These are phyloP conservation scores for Porites divaricata DNA, from an alignment of 92 coral and sea anemone genomes.

Conservation along the genomic window DNA sequence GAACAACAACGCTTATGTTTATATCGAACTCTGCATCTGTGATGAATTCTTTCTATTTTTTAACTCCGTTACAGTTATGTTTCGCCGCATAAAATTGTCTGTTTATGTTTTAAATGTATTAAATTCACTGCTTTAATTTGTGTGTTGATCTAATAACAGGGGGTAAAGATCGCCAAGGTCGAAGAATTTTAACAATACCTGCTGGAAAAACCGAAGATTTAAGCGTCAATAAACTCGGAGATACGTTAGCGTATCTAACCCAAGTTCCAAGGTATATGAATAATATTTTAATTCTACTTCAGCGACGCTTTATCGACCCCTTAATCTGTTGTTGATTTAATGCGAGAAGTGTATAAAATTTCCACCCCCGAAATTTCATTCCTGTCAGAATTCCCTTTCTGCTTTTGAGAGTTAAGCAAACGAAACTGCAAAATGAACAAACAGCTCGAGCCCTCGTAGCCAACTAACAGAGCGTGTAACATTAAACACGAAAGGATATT, in stretches of 20 bases:
- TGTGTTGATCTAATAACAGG: slow-evolving; percentile 53
- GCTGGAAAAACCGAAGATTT: slow-evolving; percentile 80
- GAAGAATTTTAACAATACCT: slow-evolving; percentile 82
- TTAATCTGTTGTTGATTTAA: neutral
- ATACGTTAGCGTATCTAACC: slow-evolving; percentile 78
- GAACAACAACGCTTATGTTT: too few species aligned
- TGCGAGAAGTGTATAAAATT: neutral
- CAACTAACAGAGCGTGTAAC: neutral
- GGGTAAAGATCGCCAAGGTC: slow-evolving; percentile 86
- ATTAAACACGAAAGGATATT: slow-evolving; percentile 20
- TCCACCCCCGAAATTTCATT: neutral
- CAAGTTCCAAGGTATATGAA: slow-evolving; percentile 86
- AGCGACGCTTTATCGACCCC: neutral
- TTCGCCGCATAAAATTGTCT: neutral
- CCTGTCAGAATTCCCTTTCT: slow-evolving; percentile 9
- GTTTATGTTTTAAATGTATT: slow-evolving; percentile 31
- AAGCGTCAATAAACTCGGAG: slow-evolving; percentile 73
- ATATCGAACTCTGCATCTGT: neutral
- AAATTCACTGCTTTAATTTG: neutral
- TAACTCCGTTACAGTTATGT: neutral
- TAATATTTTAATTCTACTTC: neutral
- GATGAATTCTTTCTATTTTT: neutral
- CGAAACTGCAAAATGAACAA: slow-evolving; percentile 18
- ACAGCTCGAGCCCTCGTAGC: neutral
- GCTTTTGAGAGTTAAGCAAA: slow-evolving; percentile 6